These are phyloP conservation scores for Pycnomerus fuliginosus DNA, from an alignment of 2,888 invertebrate genomes.

Conservation along the genomic window DNA sequence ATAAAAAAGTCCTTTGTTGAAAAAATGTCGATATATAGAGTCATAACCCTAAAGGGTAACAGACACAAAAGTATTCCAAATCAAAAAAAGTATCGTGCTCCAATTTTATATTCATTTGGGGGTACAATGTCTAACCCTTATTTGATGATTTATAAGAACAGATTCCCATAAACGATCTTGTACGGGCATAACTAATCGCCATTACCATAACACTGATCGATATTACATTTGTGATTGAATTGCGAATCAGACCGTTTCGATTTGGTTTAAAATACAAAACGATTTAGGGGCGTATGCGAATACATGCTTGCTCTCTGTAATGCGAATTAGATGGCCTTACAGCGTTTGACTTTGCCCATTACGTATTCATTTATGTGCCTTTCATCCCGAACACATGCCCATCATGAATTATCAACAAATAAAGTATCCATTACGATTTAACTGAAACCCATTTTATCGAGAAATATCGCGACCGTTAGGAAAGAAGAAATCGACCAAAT, in stretches of 20 bases:
- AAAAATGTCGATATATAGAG: constrained; percentile 42
- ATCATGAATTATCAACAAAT: constrained; percentile 28
- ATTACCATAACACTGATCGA: constrained; percentile 52
- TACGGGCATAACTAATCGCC: constrained; percentile 46
- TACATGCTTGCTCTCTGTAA: constrained; percentile 39
- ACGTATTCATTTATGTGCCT: constrained; percentile 44
- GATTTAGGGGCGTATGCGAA: constrained; percentile 45
- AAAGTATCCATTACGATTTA: constrained; percentile 40
- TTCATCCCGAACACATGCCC: constrained; percentile 36
- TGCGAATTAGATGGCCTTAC: constrained; percentile 41
- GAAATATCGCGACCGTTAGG: too few relatives aligned
- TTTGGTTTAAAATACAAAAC: constrained; percentile 43
- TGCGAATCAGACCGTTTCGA: constrained; percentile 43
- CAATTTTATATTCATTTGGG: constrained; percentile 52
- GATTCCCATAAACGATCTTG: constrained; percentile 52
- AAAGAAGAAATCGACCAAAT: too few relatives aligned
- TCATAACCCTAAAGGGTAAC: constrained; percentile 37
- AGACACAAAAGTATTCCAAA: constrained; percentile 28
- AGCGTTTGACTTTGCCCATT: constrained; percentile 42
- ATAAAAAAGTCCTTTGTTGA: constrained; percentile 40
- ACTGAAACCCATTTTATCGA: too few relatives aligned
- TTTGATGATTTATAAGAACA: constrained; percentile 44
- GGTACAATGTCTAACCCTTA: constrained; percentile 38
- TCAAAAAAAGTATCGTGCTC: constrained; percentile 39
- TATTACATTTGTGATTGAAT: constrained; percentile 44